Evolutionary conservation across 2,113 vertebrate genomes (phyloP), one percentile per base, ranked within the genome.

Genomic region (Leptosomus discolor): DNA sequence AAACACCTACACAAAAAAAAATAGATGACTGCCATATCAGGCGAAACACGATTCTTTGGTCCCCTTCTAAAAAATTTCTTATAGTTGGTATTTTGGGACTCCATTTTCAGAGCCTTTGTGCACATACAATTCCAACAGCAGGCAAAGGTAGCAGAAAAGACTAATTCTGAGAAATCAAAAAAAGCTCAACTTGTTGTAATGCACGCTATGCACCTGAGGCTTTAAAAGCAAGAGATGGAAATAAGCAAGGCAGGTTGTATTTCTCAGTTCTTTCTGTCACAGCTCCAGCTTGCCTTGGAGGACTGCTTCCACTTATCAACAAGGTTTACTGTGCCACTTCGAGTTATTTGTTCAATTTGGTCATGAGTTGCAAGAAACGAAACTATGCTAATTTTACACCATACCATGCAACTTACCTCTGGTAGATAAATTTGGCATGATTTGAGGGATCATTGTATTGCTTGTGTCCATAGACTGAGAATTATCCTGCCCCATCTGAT

Each of bases 391-490:
- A 71, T 89, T 88, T 37, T 41, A 17, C 15, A 60, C 3, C 10
- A 65, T 9, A 19, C 45, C 48, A 8, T 5, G 37, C 13, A 91
- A 65, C 92, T 98, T 98, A 99, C 99, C 99, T 98, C 99, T 98
- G 97, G 98, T 98, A 77, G 99, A 98, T 92, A 98, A 97, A 97
- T 98, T 98, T 89, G 98, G 98, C 98, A 99, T 98, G 95, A 98
- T 99, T 57, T 98, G 99, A 89, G 99, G 98, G 92, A 99, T 99
- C 98, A 98, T 98, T 95, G 97, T 98, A 97, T 94, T 99, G 97
- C 99, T 99, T 32, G 99, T 99, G 85, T 99, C 99, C 99, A 99
- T 99, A 84, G 99, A 99, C 95, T 99, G 99, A 60, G 99, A 98
- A 95, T 98, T 99, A 89, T 99, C 99, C 96, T 99, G 99, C 73